Evolutionary conservation across 2,888 invertebrate species (phyloP).

Genomic region (Drosophila glabriapex): DNA sequence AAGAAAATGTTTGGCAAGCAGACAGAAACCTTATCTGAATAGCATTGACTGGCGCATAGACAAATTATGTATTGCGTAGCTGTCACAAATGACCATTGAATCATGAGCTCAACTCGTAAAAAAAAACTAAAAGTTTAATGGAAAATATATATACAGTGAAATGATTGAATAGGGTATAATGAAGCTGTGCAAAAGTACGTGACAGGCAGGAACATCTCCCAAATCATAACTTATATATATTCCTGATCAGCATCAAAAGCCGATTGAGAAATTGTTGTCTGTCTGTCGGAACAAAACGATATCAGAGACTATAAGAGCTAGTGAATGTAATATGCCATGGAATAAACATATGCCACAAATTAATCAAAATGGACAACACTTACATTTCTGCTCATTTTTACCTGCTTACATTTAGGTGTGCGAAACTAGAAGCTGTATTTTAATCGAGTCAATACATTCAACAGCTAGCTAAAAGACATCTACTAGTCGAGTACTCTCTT

Average conservation of each 20-base stretch:
- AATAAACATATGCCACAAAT: not conserved
- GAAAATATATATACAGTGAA: not conserved
- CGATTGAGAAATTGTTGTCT: not conserved
- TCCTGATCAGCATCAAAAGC: not conserved
- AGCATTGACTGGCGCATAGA: conserved; percentile 55
- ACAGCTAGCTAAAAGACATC: not conserved
- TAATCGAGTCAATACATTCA: not conserved
- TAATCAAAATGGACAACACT: too few species aligned
- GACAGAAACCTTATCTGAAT: conserved; percentile 26
- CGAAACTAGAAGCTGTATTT: not conserved
- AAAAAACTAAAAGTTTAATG: not conserved
- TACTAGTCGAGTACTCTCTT: not conserved
- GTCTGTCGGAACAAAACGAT: not conserved
- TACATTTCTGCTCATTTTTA: not conserved
- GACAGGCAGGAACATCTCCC: not conserved
- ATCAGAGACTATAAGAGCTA: not conserved
- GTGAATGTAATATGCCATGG: not conserved
- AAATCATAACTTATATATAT: not conserved
- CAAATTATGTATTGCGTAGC: conserved; percentile 70
- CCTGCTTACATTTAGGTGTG: not conserved
- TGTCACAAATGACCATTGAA: conserved; percentile 59
- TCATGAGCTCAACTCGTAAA: conserved; percentile 56
- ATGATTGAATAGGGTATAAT: not conserved
- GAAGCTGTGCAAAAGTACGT: not conserved
- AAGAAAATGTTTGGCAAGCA: conserved; percentile 29